Percentiles rank a stretch among this genome's conserved stretches.
phyloP scores from a whole-genome alignment of 2,888 invertebrate species.

The Aporophyla lueneburgensis region DNA sequence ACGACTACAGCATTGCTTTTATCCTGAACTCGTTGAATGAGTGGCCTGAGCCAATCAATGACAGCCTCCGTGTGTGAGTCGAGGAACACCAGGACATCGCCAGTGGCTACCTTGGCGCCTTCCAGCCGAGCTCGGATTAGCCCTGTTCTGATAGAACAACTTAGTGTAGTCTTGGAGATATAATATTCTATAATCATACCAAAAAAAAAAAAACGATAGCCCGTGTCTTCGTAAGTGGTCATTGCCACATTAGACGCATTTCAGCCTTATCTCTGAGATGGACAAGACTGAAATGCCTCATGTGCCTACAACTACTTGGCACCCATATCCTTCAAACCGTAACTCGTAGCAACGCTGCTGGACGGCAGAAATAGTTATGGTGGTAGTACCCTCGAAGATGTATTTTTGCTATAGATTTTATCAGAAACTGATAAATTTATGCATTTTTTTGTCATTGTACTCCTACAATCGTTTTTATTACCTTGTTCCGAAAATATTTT shows the following conservation, averaged over 20 bases:
- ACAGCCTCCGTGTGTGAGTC: slow-evolving; percentile 40
- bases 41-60: slow-evolving; percentile 46
- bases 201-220: too few species aligned
- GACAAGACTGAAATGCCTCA: background rate
- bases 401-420: too few species aligned
- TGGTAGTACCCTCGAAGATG: background rate
- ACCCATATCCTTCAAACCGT: background rate
- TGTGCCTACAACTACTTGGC: background rate
- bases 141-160: slow-evolving; percentile 39
- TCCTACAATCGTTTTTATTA: background rate
- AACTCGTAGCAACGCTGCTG: background rate
- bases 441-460: too few species aligned
- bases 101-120: slow-evolving; percentile 33
- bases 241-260: background rate
- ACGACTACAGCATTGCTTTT: slow-evolving; percentile 36
- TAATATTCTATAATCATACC: background rate
- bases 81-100: slow-evolving; percentile 44
- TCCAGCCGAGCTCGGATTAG: slow-evolving; percentile 49
- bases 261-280: background rate
- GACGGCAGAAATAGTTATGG: background rate
- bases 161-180: background rate
- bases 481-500: background rate
- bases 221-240: background rate
- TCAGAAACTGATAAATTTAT: too few species aligned
- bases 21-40: slow-evolving; percentile 38